Evolutionary conservation across 2,888 invertebrate species (phyloP).

Genomic region (Plebejus argus): DNA sequence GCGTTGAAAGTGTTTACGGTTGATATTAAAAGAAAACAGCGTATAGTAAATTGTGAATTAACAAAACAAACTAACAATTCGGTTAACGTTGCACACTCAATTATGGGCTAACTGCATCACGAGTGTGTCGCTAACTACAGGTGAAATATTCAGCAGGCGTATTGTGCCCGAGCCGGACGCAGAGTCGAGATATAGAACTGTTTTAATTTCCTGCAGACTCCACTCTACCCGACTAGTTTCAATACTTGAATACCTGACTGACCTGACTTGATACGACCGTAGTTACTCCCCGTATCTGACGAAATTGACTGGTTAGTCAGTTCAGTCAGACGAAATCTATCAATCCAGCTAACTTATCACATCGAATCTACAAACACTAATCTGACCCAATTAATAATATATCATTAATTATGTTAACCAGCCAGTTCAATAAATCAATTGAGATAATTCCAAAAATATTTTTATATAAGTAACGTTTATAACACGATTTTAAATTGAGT

Average conservation of each 20-base stretch:
- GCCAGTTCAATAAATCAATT: no score
- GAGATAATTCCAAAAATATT: no score
- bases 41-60: slow-evolving; percentile 20
- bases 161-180: slow-evolving; percentile 40
- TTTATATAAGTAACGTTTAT: no score
- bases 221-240: slow-evolving; percentile 1
- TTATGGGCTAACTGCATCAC: slow-evolving; percentile 42
- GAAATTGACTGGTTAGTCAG: background rate
- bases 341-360: background rate
- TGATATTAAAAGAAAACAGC: slow-evolving; percentile 2
- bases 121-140: slow-evolving; percentile 58
- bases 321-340: background rate
- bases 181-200: slow-evolving; percentile 4
- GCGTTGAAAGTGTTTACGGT: background rate
- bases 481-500: no score
- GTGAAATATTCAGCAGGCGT: slow-evolving; percentile 55
- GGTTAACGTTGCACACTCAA: slow-evolving; percentile 31
- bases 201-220: slow-evolving; percentile 8
- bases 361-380: background rate
- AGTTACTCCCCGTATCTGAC: no score
- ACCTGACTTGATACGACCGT: background rate
- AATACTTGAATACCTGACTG: background rate
- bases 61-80: slow-evolving; percentile 33
- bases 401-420: no score
- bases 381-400: no score